Evolutionary conservation across 2,888 invertebrate species (phyloP), one percentile per base, ranked within the genome.

Genomic region (Metellina segmentata): DNA sequence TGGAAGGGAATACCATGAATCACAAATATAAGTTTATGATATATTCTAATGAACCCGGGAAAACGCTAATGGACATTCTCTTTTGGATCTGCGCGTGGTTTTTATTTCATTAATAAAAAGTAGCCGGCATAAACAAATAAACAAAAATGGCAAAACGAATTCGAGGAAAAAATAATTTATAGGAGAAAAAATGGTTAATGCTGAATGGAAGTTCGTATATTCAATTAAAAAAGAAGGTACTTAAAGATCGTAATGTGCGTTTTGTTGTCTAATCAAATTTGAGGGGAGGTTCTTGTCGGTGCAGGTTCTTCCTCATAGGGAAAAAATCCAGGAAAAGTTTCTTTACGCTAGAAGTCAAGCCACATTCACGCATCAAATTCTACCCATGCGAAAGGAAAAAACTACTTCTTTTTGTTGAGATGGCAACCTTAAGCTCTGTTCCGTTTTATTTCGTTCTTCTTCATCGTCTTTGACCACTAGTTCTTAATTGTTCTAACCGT

Each of bases 361-460:
- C 83, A 70, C 87, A 74, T 91, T 91, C 53, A 34, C 51, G 81
- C 89, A 92, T 89, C 91, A 75, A 92, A 92, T 92, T 89, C 91
- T 89, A 70, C 49, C 88, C 91, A 89, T 89, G 91, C 85, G 91
- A 83, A 91, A 91, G 74, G 83, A 89, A 86, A 87, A 91, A 92
- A 92, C 85, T 78, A 70, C 79, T 81, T 89, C 85, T 87, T 89
- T 92, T 92, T 92, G 77, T 88, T 85, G 85, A 34, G 85, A 92
- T 92, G 91, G 91, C 91, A 92, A 85, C 85, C 91, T 89, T 89
- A 92, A 92, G 91, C 91, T 92, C 91, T 91, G 70, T 83, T 91
- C 91, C 72, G 78, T 81, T 92, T 92, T 92, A 89, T 92, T 92
- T 81, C 72, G 88, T 81, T 81, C 85, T 92, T 92, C 91, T 85